Base-by-base conservation (phyloP, 53 echinoderm and acorn worm species). In the Paelopatides confundens region DNA sequence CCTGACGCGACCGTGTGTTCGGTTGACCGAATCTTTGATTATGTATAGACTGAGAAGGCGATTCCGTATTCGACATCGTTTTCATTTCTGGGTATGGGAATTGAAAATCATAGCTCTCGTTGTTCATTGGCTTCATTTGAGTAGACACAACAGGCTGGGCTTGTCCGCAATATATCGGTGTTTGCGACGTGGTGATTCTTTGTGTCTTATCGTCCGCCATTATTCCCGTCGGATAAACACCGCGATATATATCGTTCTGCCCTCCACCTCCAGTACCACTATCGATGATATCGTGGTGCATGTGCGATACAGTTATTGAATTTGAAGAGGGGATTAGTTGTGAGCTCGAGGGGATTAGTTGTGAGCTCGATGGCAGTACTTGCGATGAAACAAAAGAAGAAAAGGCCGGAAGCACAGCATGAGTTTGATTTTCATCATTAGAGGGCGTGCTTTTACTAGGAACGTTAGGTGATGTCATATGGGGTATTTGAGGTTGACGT, bases 221-320 rank as follows among this genome's bases (percentile, higher is more conserved):
- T 15, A 77, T 77, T 27, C 77, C 77, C 11, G 77, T 77, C 24
- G 77, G 77, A 50, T 77, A 48, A 31, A 77, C 26, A 31, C 24
- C 47, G 27, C 40, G 77, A 50, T 49, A 77, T 23, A 17, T 11
- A 47, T 77, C 77, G 36, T 15, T 31, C 39, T 36, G 37, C 3
- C 24, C 58, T n/a, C 58, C 58, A 23, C 18, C 58, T 6, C n/a
- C 31, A 21, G 27, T 23, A 13, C 24, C 7, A 12, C 36, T 24
- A 36, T 35, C 39, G 27, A n/a, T 39, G 17, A n/a, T 23, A 2
- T n/a, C 15, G 21, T 34, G 21, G 7, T n/a, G 17, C 15, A 21
- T 18, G 18, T 31, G 11, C 32, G 69, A 68, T 30, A 36, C 39
- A 39, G 36, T 8, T 9, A n/a, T 31, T 14, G 27, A 31, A 35